Base-by-base conservation (phyloP, 2,888 invertebrate species). In the Drosophila colorata region DNA sequence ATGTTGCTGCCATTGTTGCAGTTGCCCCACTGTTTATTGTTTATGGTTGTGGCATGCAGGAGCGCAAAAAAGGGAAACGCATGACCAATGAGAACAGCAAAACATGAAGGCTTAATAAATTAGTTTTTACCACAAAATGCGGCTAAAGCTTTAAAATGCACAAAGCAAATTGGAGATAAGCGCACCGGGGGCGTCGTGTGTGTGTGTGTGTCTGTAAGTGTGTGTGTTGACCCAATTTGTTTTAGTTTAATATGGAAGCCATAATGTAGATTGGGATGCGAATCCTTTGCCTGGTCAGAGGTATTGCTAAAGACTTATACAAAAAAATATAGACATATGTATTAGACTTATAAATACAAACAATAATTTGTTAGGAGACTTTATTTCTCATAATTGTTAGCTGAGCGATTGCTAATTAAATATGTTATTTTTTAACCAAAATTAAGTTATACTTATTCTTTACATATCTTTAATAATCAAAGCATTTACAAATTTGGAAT, bases 91-190 rank as follows among this genome's bases (percentile, higher is more conserved):
- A 35, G 55, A 78, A 51, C 57, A 64, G 23, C 67, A 60, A 63
- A 63, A 70, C 61, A 70, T 74, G 69, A 65, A 65, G 55, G 64
- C 59, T 74, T 74, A 64, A 77, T 69, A 80, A 80, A 80, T 80
- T 77, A 72, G 72, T 78, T 80, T 69, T 52, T 38, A 52, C 61
- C 73, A 57, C 75, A 69, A 73, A 75, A 41, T 64, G 58, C 31
- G 58, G 44, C 55, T 41, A 38, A 31, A 47, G 52, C 55, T 74
- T 74, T 57, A 57, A 68, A 68, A 65, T 49, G 40, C 66, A 67
- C 55, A 56, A 59, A 65, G 33, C 44, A 49, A 58, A 74, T 56
- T 72, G 38, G 25, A 13, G 38, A 51, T 25, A 51, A 28, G 28
- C 37, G 25, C 28, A 28, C 25, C 38, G 25, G 8, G 49, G 16